Base-by-base conservation (phyloP, 1,140 invertebrate species). In the Chrysomallon squamiferum region DNA sequence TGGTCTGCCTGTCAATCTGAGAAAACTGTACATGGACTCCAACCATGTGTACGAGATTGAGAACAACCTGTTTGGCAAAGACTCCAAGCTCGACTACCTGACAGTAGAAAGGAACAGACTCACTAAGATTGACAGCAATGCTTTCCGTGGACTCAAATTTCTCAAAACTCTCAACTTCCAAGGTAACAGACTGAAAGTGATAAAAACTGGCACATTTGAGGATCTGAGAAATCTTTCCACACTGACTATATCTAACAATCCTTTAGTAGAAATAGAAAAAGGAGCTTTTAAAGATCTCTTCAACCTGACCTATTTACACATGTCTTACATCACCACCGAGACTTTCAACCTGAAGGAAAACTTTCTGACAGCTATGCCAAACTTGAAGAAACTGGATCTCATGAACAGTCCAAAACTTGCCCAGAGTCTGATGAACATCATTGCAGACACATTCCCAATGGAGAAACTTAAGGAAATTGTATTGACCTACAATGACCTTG, bases 341-440 rank as follows among this genome's bases (percentile, higher is more conserved):
- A 47, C 66, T 22, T 45, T 67, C 20, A 58, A 73, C 41, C 49
- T 79, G 20, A 62, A 83, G 50, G 88, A 90, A 13, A 80, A 88
- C 49, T 75, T 83, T 45, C 61, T 84, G 1, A 15, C 59, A 29
- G 64, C 69, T 47, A 78, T 81, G 66, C 66, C 72, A 18, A 69
- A 89, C 76, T 86, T 95, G 30, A 87, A 91, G 73, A 88, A 86
- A 62, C 86, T 95, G 30, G 90, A 94, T 79, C 83, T 95, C 45
- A 90, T 92, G 65, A 88, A 88, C 64, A 94, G 93, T 77, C 89
- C 92, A 0, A 87, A 87, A 9, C 84, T 95, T 35, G 90, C 90
- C 1, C 85, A 88, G 47, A 90, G 90, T 76, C 85, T 93, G 27
- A 77, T 94, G 49, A 87, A 88, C 4, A 27, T 76, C 65, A 29